These are phyloP conservation scores for Elysia chlorotica DNA, from an alignment of 1,140 invertebrate species.

Conservation along the genomic window DNA sequence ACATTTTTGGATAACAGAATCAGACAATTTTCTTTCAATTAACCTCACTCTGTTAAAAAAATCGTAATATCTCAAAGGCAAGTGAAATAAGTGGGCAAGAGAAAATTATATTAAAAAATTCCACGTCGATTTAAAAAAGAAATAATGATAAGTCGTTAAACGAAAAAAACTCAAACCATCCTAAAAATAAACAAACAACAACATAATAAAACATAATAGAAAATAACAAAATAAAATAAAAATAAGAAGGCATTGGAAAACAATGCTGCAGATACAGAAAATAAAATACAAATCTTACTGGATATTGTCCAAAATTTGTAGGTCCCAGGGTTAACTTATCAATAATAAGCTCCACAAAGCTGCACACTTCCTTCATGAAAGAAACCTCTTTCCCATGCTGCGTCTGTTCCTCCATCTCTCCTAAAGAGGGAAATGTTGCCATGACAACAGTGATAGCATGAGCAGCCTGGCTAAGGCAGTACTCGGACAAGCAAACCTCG, in stretches of 20 bases:
- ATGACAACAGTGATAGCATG: neutral
- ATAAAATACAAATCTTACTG: constrained; percentile 6
- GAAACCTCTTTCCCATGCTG: no score
- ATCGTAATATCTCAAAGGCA: no score
- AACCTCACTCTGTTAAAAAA: no score
- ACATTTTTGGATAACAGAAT: no score
- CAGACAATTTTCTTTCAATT: no score
- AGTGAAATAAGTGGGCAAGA: no score
- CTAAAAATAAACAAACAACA: neutral
- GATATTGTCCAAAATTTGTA: neutral
- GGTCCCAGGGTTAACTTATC: neutral
- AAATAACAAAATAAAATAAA: neutral
- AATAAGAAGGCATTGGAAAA: neutral
- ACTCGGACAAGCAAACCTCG: neutral
- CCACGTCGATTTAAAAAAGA: no score
- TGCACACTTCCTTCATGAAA: constrained; percentile 12
- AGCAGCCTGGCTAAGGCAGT: neutral
- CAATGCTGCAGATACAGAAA: neutral
- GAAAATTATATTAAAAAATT: no score
- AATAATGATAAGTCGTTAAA: neutral
- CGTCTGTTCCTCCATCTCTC: neutral
- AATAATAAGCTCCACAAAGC: neutral
- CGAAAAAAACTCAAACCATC: neutral
- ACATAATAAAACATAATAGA: no score
- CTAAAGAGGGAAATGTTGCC: neutral